These are phyloP conservation scores for Delia radicum DNA, from an alignment of 1,140 invertebrate genomes.

Conservation along the genomic window DNA sequence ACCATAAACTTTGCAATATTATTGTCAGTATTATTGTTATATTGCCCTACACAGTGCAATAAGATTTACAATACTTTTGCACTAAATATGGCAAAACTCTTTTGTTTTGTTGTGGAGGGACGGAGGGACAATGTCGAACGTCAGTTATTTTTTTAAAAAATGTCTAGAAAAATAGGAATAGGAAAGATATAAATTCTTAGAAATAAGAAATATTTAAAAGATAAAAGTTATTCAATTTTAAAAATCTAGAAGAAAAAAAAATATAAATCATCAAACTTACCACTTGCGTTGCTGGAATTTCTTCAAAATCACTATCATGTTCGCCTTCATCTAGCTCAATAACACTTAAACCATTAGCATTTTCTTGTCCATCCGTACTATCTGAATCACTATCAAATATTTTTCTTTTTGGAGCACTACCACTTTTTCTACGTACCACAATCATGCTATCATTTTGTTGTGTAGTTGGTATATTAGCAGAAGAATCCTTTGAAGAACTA, in stretches of 20 bases:
- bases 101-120: no score
- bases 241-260: not conserved
- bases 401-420: slow-evolving; percentile 37
- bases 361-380: slow-evolving; percentile 31
- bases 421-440: not conserved
- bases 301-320: slow-evolving; percentile 28
- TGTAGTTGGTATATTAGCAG: not conserved
- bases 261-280: slow-evolving; percentile 28
- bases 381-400: slow-evolving; percentile 37
- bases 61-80: no score
- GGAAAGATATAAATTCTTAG: no score
- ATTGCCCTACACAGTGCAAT: no score
- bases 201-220: not conserved
- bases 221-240: not conserved
- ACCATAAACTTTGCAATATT: no score
- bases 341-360: slow-evolving; percentile 10
- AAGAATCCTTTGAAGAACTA: not conserved
- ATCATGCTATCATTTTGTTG: slow-evolving; percentile 34
- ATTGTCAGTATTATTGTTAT: no score
- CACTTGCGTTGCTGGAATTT: slow-evolving; percentile 39
- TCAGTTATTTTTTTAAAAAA: no score
- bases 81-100: no score
- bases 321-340: slow-evolving; percentile 8
- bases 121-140: no score
- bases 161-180: no score